Evolutionary conservation across 2,888 invertebrate genomes (phyloP).

Genomic region (Drosophila prostipennis): DNA sequence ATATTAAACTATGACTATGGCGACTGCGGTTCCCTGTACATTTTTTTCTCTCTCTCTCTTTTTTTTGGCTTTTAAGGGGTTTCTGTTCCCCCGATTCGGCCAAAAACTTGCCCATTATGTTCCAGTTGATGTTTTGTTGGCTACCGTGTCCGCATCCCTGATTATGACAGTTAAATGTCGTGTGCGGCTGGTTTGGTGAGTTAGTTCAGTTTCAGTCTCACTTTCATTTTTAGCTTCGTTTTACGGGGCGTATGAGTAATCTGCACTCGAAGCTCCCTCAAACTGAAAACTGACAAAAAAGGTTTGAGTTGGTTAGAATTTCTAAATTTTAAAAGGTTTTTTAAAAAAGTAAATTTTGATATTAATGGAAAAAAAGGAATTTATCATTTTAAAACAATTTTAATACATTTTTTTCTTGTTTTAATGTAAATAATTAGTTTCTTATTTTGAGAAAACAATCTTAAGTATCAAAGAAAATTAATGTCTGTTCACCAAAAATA

Average conservation of each 20-base stretch:
- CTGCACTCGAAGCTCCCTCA: conserved; percentile 20
- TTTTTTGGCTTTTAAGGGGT: conserved; percentile 8
- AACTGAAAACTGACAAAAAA: background rate
- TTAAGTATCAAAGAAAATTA: too few species aligned
- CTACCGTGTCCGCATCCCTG: conserved; percentile 45
- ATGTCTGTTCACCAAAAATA: too few species aligned
- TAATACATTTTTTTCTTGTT: too few species aligned
- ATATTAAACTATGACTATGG: conserved; percentile 71
- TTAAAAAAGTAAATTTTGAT: too few species aligned
- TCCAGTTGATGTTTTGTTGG: conserved; percentile 35
- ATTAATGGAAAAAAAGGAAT: too few species aligned
- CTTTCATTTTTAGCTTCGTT: background rate
- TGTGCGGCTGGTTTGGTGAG: conserved; percentile 47
- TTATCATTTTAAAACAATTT: too few species aligned
- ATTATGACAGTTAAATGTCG: conserved; percentile 67
- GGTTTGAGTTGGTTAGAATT: background rate
- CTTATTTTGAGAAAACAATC: too few species aligned
- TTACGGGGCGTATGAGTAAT: conserved; percentile 33
- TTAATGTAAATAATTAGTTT: too few species aligned
- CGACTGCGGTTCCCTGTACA: conserved; percentile 47
- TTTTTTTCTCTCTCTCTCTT: conserved; percentile 18
- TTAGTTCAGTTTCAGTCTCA: conserved; percentile 12
- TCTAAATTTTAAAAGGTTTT: too few species aligned
- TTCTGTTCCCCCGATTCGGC: conserved; percentile 1
- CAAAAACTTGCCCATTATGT: conserved; percentile 21